Evolutionary conservation across 2,113 vertebrate genomes (phyloP).

Genomic region (Oncorhynchus keta): DNA sequence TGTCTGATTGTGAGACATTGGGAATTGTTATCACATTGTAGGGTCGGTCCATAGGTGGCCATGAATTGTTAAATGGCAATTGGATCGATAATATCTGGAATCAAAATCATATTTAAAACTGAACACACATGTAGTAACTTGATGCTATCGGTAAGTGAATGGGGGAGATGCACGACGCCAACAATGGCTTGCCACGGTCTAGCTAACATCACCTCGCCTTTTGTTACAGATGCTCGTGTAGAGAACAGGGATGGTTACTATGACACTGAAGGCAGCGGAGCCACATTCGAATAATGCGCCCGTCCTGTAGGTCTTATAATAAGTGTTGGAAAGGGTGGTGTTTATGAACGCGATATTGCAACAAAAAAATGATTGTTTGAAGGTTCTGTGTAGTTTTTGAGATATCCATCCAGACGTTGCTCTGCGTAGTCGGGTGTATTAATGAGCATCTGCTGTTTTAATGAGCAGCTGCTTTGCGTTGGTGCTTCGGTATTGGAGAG

Average conservation of each 20-base stretch:
- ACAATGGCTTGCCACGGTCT: conserved; percentile 54
- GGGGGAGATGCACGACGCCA: conserved; percentile 30
- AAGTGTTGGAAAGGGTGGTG: neutral
- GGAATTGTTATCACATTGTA: neutral
- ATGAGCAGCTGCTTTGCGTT: conserved; percentile 63
- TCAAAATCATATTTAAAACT: neutral
- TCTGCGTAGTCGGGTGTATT: conserved; percentile 40
- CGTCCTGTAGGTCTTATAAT: neutral
- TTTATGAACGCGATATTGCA: neutral
- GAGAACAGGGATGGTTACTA: conserved; percentile 55
- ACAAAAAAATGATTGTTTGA: neutral
- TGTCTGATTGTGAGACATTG: neutral
- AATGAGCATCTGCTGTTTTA: conserved; percentile 66
- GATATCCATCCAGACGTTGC: conserved; percentile 17
- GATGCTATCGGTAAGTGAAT: conserved; percentile 4
- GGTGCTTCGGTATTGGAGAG: conserved; percentile 18
- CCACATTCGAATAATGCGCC: conserved; percentile 12
- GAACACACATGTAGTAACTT: neutral
- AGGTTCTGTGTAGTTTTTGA: neutral
- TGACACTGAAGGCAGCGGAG: conserved; percentile 12
- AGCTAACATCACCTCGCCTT: conserved; percentile 60
- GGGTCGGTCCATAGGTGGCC: neutral
- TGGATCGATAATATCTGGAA: neutral
- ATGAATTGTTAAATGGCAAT: neutral
- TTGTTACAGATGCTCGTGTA: conserved; percentile 61